These are phyloP conservation scores for Thamnaconus septentrionalis DNA, from an alignment of 2,113 vertebrate genomes.

Conservation along the genomic window DNA sequence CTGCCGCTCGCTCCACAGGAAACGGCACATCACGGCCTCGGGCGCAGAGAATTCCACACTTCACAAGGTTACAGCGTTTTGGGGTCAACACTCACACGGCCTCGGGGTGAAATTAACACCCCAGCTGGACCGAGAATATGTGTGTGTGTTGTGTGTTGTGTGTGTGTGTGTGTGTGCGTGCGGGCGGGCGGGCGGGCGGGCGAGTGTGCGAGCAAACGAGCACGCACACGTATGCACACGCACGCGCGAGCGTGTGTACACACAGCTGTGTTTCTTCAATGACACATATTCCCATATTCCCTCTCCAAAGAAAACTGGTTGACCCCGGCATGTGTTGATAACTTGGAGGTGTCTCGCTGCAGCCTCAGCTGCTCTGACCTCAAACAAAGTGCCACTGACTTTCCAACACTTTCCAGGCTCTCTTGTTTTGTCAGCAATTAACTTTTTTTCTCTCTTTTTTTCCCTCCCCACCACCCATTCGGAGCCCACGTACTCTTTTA, in stretches of 20 bases:
- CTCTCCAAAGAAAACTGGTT: slow-evolving; percentile 59
- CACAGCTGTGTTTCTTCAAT: slow-evolving; percentile 75
- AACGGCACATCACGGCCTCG: slow-evolving; percentile 72
- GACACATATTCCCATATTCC: slow-evolving; percentile 70
- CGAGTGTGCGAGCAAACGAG: slow-evolving; percentile 25
- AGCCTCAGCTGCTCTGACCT: slow-evolving; percentile 49
- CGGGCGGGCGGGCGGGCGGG: slow-evolving; percentile 21
- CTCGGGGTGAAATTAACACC: slow-evolving; percentile 78
- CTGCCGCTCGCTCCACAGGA: slow-evolving; percentile 62
- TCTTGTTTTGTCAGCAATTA: neutral
- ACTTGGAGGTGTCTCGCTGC: slow-evolving; percentile 48
- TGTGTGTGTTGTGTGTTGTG: no score
- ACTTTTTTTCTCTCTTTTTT: neutral
- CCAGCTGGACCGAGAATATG: slow-evolving; percentile 66
- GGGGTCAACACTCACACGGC: slow-evolving; percentile 73
- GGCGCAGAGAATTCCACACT: slow-evolving; percentile 73
- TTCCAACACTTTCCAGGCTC: slow-evolving; percentile 23
- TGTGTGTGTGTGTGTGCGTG: slow-evolving; percentile 25
- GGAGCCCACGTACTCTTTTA: no score
- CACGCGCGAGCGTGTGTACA: slow-evolving; percentile 41
- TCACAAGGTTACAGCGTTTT: slow-evolving; percentile 73
- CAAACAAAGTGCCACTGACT: slow-evolving; percentile 51
- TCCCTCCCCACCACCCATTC: neutral
- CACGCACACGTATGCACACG: neutral
- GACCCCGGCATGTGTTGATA: slow-evolving; percentile 60